A percentile compares a stretch with the other conserved stretches of the same genome.
Evolutionary conservation across 2,113 vertebrate species (phyloP).

Genomic region (Leptosomus discolor): DNA sequence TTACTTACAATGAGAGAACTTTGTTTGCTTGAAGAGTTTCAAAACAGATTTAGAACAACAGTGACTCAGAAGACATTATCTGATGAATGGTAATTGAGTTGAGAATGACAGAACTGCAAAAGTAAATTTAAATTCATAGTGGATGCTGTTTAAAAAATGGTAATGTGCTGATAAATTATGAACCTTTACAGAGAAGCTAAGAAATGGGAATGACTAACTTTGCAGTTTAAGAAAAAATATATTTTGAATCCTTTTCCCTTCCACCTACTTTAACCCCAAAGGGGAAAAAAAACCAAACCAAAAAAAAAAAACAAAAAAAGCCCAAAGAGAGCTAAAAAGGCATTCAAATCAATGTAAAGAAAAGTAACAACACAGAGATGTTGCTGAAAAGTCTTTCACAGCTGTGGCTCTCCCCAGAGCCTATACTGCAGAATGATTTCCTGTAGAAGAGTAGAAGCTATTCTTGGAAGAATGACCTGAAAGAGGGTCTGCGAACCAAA

Average conservation of each 20-base stretch:
- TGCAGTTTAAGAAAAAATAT: neutral
- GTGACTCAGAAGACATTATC: constrained; percentile 43
- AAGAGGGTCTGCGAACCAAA: neutral
- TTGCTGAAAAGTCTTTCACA: neutral
- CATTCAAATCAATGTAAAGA: neutral
- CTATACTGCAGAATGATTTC: neutral
- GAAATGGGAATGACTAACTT: constrained; percentile 32
- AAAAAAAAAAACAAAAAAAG: neutral
- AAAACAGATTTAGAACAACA: constrained; percentile 54
- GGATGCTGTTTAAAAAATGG: neutral
- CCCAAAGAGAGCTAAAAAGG: neutral
- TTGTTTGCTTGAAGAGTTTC: constrained; percentile 5
- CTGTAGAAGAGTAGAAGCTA: neutral
- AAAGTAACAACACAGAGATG: neutral
- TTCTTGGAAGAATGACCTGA: neutral
- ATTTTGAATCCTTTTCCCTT: neutral
- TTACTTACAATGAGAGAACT: constrained; percentile 9
- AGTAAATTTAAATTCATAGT: constrained; percentile 43
- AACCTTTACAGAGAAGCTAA: constrained; percentile 6
- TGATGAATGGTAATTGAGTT: constrained; percentile 41
- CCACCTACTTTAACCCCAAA: neutral
- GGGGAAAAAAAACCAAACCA: neutral
- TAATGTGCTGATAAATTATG: neutral
- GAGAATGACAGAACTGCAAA: constrained; percentile 28
- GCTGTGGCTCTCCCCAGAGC: neutral